Evolutionary conservation across 2,888 invertebrate species (phyloP).

Genomic region (Leptopilina syphax): DNA sequence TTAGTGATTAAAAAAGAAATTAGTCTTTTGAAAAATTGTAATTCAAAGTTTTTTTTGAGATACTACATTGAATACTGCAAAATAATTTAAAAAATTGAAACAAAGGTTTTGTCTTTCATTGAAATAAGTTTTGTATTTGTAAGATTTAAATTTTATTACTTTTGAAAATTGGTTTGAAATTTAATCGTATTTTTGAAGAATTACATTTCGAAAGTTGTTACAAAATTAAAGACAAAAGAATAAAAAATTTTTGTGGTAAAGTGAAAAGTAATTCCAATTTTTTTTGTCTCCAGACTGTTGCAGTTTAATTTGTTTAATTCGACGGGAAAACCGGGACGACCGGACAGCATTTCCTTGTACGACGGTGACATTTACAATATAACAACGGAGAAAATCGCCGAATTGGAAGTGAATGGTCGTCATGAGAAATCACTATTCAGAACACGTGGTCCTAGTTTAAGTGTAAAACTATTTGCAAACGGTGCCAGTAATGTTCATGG

Average conservation of each 20-base stretch:
- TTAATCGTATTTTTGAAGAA: too few species aligned
- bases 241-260: not conserved
- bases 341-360: constrained; percentile 91
- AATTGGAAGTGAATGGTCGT: constrained; percentile 84
- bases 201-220: too few species aligned
- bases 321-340: constrained; percentile 87
- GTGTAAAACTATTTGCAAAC: constrained; percentile 94
- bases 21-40: too few species aligned
- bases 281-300: constrained; percentile 80
- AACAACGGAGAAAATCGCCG: constrained; percentile 85
- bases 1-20: too few species aligned
- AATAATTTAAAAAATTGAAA: too few species aligned
- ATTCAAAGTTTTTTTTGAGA: too few species aligned
- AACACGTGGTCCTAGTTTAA: constrained; percentile 88
- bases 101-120: too few species aligned
- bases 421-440: constrained; percentile 87
- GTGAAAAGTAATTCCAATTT: constrained; percentile 8
- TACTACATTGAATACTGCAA: too few species aligned
- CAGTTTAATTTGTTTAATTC: constrained; percentile 96
- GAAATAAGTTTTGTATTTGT: too few species aligned
- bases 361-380: constrained; percentile 96
- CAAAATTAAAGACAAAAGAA: not conserved
- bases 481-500: constrained; percentile 96
- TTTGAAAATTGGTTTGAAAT: too few species aligned
- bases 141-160: too few species aligned